A percentile compares a stretch with the other conserved stretches of the same genome.
phyloP scores from a whole-genome alignment of 2,113 vertebrate genomes.

The Castor canadensis region DNA sequence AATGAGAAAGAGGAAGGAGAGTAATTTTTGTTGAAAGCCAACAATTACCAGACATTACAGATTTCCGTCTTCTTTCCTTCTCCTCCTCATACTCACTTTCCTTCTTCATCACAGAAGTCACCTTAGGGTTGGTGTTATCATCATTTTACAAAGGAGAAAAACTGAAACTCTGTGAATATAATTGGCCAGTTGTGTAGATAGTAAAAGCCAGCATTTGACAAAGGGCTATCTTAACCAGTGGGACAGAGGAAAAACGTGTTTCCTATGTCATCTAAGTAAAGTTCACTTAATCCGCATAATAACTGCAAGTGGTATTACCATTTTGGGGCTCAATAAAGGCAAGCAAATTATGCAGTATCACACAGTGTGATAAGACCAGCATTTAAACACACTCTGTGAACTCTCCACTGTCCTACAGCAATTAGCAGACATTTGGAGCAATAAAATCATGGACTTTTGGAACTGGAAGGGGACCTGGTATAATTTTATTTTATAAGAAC shows the following conservation, averaged over 20 bases:
- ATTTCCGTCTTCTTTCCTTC: neutral
- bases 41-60: neutral
- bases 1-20: neutral
- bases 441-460: neutral
- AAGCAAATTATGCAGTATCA: neutral
- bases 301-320: neutral
- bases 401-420: neutral
- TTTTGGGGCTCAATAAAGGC: neutral
- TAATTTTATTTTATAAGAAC: slow-evolving; percentile 32
- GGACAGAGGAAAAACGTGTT: neutral
- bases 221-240: neutral
- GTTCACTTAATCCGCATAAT: neutral
- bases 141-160: slow-evolving; percentile 5
- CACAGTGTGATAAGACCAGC: neutral
- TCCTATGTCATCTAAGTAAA: neutral
- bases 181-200: neutral
- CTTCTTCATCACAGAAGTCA: neutral
- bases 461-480: neutral
- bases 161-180: neutral
- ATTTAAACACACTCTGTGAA: neutral
- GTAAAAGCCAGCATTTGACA: neutral
- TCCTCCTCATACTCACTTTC: neutral
- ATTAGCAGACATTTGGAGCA: neutral
- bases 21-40: neutral
- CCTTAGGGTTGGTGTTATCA: too few species aligned